A percentile compares a stretch with the other conserved stretches of the same genome.
phyloP scores from a whole-genome alignment of 2,113 vertebrate genomes.

The Rhea americana region DNA sequence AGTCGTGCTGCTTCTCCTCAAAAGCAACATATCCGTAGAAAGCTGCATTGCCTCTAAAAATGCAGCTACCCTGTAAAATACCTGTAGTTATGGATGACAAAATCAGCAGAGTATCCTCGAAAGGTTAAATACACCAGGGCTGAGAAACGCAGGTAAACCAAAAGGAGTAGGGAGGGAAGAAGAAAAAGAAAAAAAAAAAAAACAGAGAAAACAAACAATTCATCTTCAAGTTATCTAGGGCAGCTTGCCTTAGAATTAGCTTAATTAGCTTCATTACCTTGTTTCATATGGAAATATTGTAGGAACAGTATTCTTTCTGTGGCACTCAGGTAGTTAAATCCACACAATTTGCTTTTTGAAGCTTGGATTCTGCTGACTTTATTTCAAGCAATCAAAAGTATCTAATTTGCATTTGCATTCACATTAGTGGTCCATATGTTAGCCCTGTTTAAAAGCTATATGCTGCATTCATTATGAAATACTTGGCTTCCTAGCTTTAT shows the following conservation, averaged over 20 bases:
- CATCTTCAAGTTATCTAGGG: slow-evolving; percentile 32
- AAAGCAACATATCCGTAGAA: background rate
- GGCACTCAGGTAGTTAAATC: slow-evolving; percentile 79
- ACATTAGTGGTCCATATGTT: slow-evolving; percentile 86
- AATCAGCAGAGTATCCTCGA: background rate
- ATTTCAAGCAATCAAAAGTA: slow-evolving; percentile 84
- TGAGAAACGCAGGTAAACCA: background rate
- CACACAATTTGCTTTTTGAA: slow-evolving; percentile 77
- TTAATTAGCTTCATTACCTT: slow-evolving; percentile 49
- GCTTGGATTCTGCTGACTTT: slow-evolving; percentile 81
- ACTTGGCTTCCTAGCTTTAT: slow-evolving; percentile 75
- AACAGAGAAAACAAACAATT: background rate
- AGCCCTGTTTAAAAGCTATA: slow-evolving; percentile 85
- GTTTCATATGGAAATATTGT: slow-evolving; percentile 61
- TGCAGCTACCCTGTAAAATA: background rate
- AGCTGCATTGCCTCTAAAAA: background rate
- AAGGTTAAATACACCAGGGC: background rate
- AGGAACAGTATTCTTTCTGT: slow-evolving; percentile 57
- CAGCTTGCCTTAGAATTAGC: slow-evolving; percentile 43
- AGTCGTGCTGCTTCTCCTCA: background rate
- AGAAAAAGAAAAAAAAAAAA: background rate
- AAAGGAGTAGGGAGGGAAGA: background rate
- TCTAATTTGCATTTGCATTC: slow-evolving; percentile 84
- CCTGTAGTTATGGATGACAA: background rate
- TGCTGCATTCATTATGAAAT: slow-evolving; percentile 83